Conservation (phyloP, 1,140 invertebrate species). For the Pinna nobilis region DNA sequence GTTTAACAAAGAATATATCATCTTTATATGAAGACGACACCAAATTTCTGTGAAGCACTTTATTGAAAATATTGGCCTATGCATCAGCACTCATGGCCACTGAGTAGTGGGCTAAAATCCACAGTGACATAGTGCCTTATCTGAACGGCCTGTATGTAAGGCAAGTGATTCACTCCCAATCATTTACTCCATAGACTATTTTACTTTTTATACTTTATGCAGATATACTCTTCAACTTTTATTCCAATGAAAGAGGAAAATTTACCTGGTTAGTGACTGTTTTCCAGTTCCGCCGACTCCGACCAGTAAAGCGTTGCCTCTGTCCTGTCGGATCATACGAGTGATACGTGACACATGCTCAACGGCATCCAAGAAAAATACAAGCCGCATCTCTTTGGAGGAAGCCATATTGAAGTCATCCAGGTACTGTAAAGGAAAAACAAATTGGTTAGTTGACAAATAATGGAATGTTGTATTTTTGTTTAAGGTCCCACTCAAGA, state of each 20-base stretch:
- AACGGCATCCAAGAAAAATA: slow-evolving; percentile 76
- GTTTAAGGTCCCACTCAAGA: no score
- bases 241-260: slow-evolving; percentile 19
- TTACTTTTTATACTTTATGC: neutral
- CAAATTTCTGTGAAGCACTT: no score
- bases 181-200: neutral
- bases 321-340: slow-evolving; percentile 74
- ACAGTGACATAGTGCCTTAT: no score
- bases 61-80: no score
- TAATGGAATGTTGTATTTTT: no score
- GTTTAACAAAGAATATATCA: no score
- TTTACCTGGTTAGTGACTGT: slow-evolving; percentile 74
- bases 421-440: slow-evolving; percentile 66
- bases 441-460: no score
- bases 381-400: slow-evolving; percentile 73
- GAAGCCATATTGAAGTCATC: slow-evolving; percentile 74
- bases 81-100: no score
- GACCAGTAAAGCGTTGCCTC: slow-evolving; percentile 75
- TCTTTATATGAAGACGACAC: no score
- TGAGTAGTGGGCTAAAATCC: no score
- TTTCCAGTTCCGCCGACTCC: slow-evolving; percentile 76
- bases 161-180: neutral
- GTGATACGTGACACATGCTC: slow-evolving; percentile 74
- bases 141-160: no score
- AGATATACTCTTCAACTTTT: neutral